Conservation (phyloP, 2,113 vertebrate genomes). For the Bufo gargarizans region DNA sequence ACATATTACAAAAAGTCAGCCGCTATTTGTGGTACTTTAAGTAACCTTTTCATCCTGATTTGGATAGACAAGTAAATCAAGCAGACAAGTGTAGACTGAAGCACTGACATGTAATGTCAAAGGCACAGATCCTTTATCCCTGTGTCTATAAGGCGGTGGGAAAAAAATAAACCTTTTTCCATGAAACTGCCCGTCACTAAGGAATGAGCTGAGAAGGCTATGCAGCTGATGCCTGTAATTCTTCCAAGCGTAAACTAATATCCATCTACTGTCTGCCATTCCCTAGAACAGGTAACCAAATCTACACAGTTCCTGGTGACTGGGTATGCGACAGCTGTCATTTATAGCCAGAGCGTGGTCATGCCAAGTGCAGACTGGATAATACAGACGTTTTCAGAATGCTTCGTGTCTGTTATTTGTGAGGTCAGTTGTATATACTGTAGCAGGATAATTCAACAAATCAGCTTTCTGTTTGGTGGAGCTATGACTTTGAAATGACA, state of each 20-base stretch:
- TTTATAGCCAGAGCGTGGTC: conserved; percentile 10
- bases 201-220: conserved; percentile 13
- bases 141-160: neutral
- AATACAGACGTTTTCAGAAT: conserved; percentile 7
- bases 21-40: neutral
- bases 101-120: neutral
- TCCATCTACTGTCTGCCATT: conserved; percentile 25
- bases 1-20: neutral
- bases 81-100: neutral
- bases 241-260: conserved; percentile 37
- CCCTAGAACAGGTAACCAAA: conserved; percentile 45
- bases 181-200: conserved; percentile 16
- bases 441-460: neutral
- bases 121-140: neutral
- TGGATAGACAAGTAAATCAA: neutral
- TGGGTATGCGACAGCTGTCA: conserved; percentile 21
- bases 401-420: neutral
- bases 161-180: conserved; percentile 45
- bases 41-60: neutral
- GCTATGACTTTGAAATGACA: neutral
- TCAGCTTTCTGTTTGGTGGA: neutral
- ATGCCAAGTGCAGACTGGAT: conserved; percentile 3
- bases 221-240: conserved; percentile 36
- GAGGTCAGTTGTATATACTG: neutral
- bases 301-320: conserved; percentile 37